Evolutionary conservation across 1,140 invertebrate genomes (phyloP).

Genomic region (Lutraria rhynchaena): DNA sequence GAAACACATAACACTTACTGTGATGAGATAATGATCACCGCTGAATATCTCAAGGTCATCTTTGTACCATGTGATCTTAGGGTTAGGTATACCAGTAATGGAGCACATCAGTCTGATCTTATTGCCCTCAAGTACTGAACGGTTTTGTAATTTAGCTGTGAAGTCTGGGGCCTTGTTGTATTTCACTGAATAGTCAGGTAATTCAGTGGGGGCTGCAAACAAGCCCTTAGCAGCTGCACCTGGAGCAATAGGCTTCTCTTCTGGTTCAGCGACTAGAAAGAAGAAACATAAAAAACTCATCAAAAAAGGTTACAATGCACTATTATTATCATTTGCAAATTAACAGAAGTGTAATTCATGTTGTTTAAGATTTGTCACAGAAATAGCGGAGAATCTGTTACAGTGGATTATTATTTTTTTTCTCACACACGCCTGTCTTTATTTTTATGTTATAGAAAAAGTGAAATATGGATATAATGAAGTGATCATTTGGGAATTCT

Average conservation of each 20-base stretch:
- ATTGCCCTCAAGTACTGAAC: conserved; percentile 88
- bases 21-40: conserved; percentile 70
- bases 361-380: no score
- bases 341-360: no score
- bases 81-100: conserved; percentile 78
- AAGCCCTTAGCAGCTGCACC: background rate
- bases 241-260: conserved; percentile 31
- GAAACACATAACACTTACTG: conserved; percentile 67
- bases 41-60: conserved; percentile 77
- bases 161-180: conserved; percentile 89
- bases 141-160: conserved; percentile 92
- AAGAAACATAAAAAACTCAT: no score
- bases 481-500: no score
- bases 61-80: conserved; percentile 75
- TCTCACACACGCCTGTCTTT: no score
- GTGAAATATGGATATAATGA: no score
- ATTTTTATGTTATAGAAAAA: no score
- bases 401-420: no score
- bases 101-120: conserved; percentile 76
- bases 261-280: conserved; percentile 20
- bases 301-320: background rate
- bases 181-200: conserved; percentile 63
- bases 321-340: background rate
- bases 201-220: conserved; percentile 40
- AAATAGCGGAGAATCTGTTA: no score